Conservation (phyloP, 2,113 vertebrate genomes). For the Stegostoma tigrinum region DNA sequence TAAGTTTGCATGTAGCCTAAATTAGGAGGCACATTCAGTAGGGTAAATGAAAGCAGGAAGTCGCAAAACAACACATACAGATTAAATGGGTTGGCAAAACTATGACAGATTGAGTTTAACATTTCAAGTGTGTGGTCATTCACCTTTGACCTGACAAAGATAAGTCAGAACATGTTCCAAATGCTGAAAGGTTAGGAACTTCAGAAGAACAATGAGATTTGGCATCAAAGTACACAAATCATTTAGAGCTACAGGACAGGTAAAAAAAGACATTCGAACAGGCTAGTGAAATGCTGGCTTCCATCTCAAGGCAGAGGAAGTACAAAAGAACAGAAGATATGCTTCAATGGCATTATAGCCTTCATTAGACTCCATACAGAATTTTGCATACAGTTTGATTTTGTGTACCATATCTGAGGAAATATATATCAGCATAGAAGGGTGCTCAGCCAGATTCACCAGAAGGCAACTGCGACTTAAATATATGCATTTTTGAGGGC, state of each 20-base stretch:
- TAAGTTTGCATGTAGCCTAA: not conserved
- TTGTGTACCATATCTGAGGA: not conserved
- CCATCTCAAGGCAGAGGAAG: not conserved
- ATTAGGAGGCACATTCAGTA: not conserved
- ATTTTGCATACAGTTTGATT: not conserved
- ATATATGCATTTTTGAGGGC: not conserved
- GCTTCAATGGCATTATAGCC: not conserved
- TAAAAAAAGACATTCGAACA: not conserved
- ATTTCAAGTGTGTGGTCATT: not conserved
- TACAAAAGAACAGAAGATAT: not conserved
- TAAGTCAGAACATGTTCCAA: not conserved
- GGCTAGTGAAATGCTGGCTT: not conserved
- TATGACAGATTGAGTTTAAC: not conserved
- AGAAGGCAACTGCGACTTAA: not conserved
- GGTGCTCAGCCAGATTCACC: not conserved
- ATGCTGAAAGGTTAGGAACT: not conserved
- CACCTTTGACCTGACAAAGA: not conserved
- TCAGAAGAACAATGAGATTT: not conserved
- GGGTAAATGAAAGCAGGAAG: not conserved
- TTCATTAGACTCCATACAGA: not conserved
- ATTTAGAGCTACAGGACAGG: not conserved
- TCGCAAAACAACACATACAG: not conserved
- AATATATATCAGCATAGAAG: not conserved
- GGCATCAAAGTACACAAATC: not conserved
- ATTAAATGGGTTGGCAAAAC: not conserved